phyloP scores from a whole-genome alignment of 2,797 vertebrate genomes.

The Syngnathus rostellatus region DNA sequence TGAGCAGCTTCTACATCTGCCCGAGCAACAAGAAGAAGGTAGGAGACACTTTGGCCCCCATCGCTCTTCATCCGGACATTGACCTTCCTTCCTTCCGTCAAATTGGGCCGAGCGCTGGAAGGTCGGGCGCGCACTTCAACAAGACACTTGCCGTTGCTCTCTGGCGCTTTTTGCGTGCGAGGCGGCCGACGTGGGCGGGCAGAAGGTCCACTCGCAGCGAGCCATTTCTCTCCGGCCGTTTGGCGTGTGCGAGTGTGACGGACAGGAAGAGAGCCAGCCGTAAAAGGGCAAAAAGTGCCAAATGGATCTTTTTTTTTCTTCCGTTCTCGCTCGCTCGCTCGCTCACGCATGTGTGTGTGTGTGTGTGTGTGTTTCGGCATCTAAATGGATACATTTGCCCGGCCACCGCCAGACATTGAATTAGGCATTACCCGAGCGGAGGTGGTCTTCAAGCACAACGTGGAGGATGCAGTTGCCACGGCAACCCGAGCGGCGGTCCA shows the following conservation, averaged over 20 bases:
- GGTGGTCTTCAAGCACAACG: not conserved
- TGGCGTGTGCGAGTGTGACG: constrained; percentile 5
- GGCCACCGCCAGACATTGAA: constrained; percentile 22
- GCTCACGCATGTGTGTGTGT: constrained; percentile 8
- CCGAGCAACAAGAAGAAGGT: constrained; percentile 97
- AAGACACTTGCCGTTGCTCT: too few relatives aligned
- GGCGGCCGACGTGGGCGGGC: not conserved
- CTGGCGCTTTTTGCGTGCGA: not conserved
- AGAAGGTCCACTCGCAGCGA: not conserved
- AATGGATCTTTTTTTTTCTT: constrained; percentile 60
- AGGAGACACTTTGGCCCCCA: constrained; percentile 24
- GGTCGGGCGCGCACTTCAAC: too few relatives aligned
- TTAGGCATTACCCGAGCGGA: constrained; percentile 6
- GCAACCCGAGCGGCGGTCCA: not conserved
- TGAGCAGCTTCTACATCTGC: constrained; percentile 96
- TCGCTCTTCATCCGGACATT: too few relatives aligned
- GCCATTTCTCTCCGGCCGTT: constrained; percentile 10
- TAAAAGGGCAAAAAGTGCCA: constrained; percentile 52
- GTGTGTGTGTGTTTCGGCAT: constrained; percentile 44
- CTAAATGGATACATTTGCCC: constrained; percentile 61
- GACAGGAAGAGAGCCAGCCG: constrained; percentile 1
- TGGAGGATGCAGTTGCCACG: not conserved
- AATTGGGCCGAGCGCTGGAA: too few relatives aligned
- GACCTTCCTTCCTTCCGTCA: too few relatives aligned
- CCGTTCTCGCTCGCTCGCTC: constrained; percentile 6